Percentiles rank a stretch among this genome's conserved stretches.
Conservation (phyloP, 1,140 invertebrate species). For the Drosophila dunni region DNA sequence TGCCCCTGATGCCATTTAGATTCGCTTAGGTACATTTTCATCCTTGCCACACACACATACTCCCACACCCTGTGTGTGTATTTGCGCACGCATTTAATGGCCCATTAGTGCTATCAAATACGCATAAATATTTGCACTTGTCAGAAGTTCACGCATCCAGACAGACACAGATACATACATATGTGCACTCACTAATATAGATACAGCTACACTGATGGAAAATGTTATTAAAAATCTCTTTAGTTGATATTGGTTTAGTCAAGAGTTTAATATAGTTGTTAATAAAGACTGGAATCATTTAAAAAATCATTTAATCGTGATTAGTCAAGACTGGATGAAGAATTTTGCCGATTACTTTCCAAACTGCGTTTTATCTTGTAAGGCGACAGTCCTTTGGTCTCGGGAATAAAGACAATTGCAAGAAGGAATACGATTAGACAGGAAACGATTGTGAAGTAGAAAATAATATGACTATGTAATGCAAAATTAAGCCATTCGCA, state of each 20-base stretch:
- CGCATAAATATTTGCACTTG: slow-evolving; percentile 82
- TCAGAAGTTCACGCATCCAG: slow-evolving; percentile 54
- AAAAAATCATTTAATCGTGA: not conserved
- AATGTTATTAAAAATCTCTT: too few species aligned
- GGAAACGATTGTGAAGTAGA: not conserved
- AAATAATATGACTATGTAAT: not conserved
- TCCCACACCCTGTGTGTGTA: slow-evolving; percentile 56
- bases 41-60: slow-evolving; percentile 53
- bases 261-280: too few species aligned
- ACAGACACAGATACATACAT: slow-evolving; percentile 31
- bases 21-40: slow-evolving; percentile 83
- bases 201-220: slow-evolving; percentile 21
- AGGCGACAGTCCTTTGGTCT: slow-evolving; percentile 24
- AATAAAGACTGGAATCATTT: not conserved
- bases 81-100: slow-evolving; percentile 82
- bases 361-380: slow-evolving; percentile 11
- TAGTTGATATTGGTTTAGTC: too few species aligned
- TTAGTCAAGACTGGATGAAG: slow-evolving; percentile 20
- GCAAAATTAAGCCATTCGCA: slow-evolving; percentile 16
- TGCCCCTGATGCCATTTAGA: slow-evolving; percentile 81
- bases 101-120: slow-evolving; percentile 83
- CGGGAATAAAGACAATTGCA: slow-evolving; percentile 27
- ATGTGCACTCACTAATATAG: slow-evolving; percentile 24
- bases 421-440: not conserved
- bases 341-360: not conserved